These are phyloP conservation scores for Drosophila monieri DNA, from an alignment of 2,888 invertebrate genomes.

Conservation along the genomic window DNA sequence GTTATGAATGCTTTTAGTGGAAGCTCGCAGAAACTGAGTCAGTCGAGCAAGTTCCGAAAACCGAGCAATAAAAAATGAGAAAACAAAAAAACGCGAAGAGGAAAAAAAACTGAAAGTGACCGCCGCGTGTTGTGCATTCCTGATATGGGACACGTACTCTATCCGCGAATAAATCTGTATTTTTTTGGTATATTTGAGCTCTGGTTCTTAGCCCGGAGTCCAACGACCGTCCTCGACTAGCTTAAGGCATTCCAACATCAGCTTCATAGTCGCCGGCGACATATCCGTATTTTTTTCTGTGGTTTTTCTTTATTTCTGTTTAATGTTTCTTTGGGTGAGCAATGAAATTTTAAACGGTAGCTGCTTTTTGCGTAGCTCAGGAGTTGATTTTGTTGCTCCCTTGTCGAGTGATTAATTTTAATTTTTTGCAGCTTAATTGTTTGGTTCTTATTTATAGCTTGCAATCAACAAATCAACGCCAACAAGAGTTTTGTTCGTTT, in stretches of 20 bases:
- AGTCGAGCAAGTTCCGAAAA: constrained; percentile 32
- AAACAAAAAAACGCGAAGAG: neutral
- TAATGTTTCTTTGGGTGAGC: constrained; percentile 28
- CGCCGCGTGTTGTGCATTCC: constrained; percentile 60
- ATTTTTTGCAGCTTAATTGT: constrained; percentile 16
- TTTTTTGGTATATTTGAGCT: constrained; percentile 8
- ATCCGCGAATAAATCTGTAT: constrained; percentile 14
- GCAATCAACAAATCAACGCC: constrained; percentile 27
- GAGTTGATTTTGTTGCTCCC: constrained; percentile 39
- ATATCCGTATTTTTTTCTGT: constrained; percentile 60
- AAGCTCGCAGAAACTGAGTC: constrained; percentile 39
- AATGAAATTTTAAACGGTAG: constrained; percentile 49
- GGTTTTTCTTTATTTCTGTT: constrained; percentile 27
- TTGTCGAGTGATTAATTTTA: constrained; percentile 45
- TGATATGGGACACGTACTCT: constrained; percentile 37
- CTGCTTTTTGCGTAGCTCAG: constrained; percentile 52
- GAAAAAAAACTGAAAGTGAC: constrained; percentile 20
- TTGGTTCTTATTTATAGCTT: constrained; percentile 5
- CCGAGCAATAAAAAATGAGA: constrained; percentile 10
- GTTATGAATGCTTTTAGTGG: constrained; percentile 45
- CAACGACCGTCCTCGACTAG: constrained; percentile 75
- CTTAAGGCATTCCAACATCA: constrained; percentile 45
- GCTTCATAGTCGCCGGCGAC: constrained; percentile 33
- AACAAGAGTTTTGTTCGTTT: constrained; percentile 19
- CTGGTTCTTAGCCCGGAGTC: constrained; percentile 43